Evolutionary conservation across 2,888 invertebrate genomes (phyloP).

Genomic region (Stenichneumon culpator): DNA sequence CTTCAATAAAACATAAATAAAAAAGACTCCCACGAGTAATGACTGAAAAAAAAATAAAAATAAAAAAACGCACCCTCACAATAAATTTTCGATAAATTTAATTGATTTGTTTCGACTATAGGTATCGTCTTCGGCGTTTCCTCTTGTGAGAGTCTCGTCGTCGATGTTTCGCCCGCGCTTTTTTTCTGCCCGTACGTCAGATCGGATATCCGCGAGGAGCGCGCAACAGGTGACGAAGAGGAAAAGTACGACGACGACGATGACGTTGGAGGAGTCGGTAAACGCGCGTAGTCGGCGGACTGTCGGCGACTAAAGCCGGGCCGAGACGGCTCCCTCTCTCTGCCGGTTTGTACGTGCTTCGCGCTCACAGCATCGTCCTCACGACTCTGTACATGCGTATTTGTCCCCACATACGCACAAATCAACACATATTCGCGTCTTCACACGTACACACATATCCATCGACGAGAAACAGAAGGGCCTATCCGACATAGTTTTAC

Average conservation of each 20-base stretch:
- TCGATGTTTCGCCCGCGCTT: conserved; percentile 57
- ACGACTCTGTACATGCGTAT: conserved; percentile 29
- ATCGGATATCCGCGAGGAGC: conserved; percentile 46
- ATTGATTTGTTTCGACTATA: not conserved
- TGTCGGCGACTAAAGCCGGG: conserved; percentile 78
- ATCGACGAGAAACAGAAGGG: not conserved
- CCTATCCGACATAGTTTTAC: not conserved
- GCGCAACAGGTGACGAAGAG: conserved; percentile 68
- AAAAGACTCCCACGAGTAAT: not conserved
- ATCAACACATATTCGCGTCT: conserved; percentile 58
- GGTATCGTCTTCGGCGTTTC: not conserved
- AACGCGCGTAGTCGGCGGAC: conserved; percentile 81
- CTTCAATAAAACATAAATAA: conserved; percentile 12
- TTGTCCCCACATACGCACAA: conserved; percentile 40
- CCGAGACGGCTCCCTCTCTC: conserved; percentile 79
- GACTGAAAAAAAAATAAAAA: not conserved
- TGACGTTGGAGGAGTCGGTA: conserved; percentile 71
- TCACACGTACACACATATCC: not conserved
- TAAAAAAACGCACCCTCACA: not conserved
- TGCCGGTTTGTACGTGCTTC: conserved; percentile 66
- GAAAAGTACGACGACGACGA: conserved; percentile 67
- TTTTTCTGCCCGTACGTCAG: conserved; percentile 47
- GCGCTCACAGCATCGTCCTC: conserved; percentile 57
- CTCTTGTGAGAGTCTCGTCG: conserved; percentile 53
- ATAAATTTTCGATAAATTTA: conserved; percentile 34